Conservation (phyloP, 2,113 vertebrate species). For the Pongo abelii region DNA sequence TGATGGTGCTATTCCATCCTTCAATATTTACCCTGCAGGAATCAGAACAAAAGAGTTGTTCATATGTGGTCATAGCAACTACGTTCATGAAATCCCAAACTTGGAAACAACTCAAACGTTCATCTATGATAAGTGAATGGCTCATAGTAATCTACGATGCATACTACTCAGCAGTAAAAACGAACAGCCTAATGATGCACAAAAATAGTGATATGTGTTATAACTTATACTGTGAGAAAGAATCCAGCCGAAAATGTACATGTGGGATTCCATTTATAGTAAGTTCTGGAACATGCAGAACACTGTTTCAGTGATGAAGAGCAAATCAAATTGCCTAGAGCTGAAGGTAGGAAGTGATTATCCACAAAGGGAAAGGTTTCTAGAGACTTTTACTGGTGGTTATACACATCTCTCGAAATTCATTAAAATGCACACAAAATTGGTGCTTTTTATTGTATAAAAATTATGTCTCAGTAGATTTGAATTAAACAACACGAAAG, state of each 20-base stretch:
- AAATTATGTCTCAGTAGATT: not conserved
- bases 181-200: not conserved
- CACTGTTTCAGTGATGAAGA: not conserved
- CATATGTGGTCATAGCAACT: not conserved
- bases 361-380: not conserved
- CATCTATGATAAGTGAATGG: not conserved
- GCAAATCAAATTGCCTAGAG: not conserved
- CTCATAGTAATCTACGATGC: rapidly evolving
- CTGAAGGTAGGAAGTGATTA: not conserved
- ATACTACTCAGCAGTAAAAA: not conserved
- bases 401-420: not conserved
- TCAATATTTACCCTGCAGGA: not conserved
- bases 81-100: not conserved
- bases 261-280: not conserved
- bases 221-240: not conserved
- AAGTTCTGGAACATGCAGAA: not conserved
- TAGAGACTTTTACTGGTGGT: not conserved
- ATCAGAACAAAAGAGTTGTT: not conserved
- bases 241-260: not conserved
- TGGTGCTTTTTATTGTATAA: not conserved
- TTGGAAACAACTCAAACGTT: not conserved
- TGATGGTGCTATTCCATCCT: not conserved
- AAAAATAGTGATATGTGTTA: not conserved
- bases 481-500: not conserved
- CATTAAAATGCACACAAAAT: not conserved